These are phyloP conservation scores for Barnardius zonarius DNA, from an alignment of 2,113 vertebrate genomes.

Conservation along the genomic window DNA sequence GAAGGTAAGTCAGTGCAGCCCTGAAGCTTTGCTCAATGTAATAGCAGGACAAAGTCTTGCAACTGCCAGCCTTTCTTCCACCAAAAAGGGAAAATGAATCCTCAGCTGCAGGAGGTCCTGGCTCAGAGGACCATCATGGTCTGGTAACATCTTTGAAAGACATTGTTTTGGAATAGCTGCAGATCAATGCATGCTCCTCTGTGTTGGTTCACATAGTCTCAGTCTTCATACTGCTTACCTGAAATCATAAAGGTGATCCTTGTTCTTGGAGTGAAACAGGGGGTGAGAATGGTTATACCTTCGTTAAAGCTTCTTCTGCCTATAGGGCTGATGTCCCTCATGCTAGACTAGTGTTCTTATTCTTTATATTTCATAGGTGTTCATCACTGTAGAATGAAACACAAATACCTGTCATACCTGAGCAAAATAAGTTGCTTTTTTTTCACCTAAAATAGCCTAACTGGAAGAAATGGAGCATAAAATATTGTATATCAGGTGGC, in stretches of 20 bases:
- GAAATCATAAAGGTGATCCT: not conserved
- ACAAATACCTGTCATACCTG: accelerated
- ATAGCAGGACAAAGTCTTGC: not conserved
- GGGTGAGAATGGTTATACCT: too few relatives aligned
- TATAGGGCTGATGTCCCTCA: not conserved
- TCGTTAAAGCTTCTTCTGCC: not conserved
- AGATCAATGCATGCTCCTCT: accelerated
- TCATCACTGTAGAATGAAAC: not conserved
- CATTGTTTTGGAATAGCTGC: accelerated
- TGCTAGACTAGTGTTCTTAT: not conserved
- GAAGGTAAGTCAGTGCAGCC: not conserved
- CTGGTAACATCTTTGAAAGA: not conserved
- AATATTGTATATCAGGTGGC: not conserved
- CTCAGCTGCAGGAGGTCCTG: accelerated
- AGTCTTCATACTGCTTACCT: accelerated
- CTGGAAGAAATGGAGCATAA: not conserved
- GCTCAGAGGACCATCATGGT: not conserved
- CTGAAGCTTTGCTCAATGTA: accelerated
- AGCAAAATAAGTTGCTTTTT: not conserved
- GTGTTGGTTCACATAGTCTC: accelerated
- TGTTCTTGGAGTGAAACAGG: accelerated
- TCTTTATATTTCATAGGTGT: accelerated
- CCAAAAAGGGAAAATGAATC: accelerated
- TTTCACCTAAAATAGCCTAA: not conserved
- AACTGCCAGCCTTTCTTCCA: not conserved